Conservation (phyloP, 2,888 invertebrate genomes). For the Chloroclystis v-ata region DNA sequence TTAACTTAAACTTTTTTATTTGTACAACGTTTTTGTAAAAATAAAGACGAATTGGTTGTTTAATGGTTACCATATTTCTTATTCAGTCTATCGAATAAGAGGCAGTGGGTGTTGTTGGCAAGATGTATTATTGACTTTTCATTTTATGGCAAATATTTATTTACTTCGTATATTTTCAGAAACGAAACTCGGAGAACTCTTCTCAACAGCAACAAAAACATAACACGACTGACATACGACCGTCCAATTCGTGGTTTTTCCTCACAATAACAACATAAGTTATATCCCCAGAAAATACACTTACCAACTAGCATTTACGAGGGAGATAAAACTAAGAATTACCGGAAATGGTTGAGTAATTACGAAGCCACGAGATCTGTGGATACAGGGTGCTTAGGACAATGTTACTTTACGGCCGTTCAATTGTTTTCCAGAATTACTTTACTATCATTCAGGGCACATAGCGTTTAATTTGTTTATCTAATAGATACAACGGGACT, state of each 20-base stretch:
- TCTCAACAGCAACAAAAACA: neutral
- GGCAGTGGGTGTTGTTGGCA: no score
- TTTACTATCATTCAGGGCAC: neutral
- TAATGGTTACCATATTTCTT: no score
- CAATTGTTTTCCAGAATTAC: neutral
- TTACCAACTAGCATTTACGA: conserved; percentile 31
- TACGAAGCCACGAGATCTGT: conserved; percentile 16
- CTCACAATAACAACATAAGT: conserved; percentile 30
- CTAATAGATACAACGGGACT: conserved; percentile 14
- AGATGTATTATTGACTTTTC: no score
- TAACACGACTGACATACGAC: neutral
- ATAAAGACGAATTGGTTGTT: no score
- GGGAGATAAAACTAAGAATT: conserved; percentile 28
- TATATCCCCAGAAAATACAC: conserved; percentile 28
- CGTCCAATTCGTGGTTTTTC: conserved; percentile 20
- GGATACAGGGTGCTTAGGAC: conserved; percentile 2
- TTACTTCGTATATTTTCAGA: no score
- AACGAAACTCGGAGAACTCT: no score
- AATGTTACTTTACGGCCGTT: neutral
- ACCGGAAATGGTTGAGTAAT: conserved; percentile 27
- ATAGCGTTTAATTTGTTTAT: neutral
- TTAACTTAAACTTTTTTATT: no score
- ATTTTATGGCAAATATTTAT: no score
- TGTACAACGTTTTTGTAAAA: no score
- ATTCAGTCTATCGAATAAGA: no score